A percentile compares a stretch with the other conserved stretches of the same genome.
phyloP scores from a whole-genome alignment of 2,113 vertebrate species.

The Hemibates koningsi region DNA sequence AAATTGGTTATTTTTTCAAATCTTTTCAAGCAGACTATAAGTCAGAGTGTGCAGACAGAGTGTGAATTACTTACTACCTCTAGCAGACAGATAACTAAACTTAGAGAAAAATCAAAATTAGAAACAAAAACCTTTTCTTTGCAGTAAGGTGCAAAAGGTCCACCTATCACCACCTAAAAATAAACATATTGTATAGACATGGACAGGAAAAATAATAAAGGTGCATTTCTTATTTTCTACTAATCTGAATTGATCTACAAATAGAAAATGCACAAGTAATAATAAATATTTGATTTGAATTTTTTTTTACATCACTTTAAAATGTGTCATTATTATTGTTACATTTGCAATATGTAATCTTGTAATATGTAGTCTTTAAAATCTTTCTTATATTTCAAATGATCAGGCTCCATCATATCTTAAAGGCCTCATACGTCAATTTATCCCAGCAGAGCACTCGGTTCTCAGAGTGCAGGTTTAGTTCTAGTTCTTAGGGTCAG shows the following conservation, averaged over 20 bases:
- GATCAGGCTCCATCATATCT: neutral
- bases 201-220: neutral
- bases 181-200: neutral
- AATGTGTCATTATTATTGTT: neutral
- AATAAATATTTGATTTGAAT: neutral
- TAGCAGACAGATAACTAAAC: neutral
- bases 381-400: neutral
- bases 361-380: neutral
- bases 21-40: constrained; percentile 4
- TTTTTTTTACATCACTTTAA: neutral
- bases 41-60: neutral
- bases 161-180: neutral
- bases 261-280: neutral
- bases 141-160: neutral
- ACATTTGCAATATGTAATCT: neutral
- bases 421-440: neutral
- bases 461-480: neutral
- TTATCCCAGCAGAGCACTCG: neutral
- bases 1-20: constrained; percentile 17
- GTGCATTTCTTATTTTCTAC: neutral
- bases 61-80: neutral
- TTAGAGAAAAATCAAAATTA: neutral
- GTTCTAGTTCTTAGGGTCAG: neutral
- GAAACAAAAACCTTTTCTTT: neutral
- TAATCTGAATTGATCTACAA: neutral